These are phyloP conservation scores for Tetragnatha versicolor DNA, from an alignment of 1,140 invertebrate genomes.

Conservation along the genomic window DNA sequence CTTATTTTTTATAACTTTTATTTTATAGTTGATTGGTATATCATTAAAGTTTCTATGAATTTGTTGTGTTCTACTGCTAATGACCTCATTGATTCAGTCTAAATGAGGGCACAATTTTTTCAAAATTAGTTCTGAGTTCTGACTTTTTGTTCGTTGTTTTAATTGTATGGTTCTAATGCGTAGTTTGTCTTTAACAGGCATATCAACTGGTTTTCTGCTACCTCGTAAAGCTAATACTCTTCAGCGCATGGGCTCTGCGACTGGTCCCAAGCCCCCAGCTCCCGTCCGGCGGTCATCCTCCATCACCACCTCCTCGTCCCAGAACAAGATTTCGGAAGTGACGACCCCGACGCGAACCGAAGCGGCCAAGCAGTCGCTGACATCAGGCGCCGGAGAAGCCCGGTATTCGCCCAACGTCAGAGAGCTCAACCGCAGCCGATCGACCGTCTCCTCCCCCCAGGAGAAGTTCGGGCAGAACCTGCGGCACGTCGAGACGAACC, in stretches of 20 bases:
- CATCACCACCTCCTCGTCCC: conserved; percentile 24
- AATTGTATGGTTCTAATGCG: too few species aligned
- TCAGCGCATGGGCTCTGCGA: conserved; percentile 32
- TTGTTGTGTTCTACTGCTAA: too few species aligned
- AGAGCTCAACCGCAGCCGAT: conserved; percentile 26
- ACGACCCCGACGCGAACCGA: not conserved
- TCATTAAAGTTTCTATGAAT: too few species aligned
- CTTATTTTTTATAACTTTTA: too few species aligned
- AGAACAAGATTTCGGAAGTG: not conserved
- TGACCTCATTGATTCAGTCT: too few species aligned
- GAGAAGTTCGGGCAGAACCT: conserved; percentile 23
- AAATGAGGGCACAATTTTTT: too few species aligned
- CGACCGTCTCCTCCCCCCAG: conserved; percentile 20
- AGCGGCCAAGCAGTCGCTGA: not conserved
- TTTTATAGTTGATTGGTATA: too few species aligned
- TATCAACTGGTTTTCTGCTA: conserved; percentile 13
- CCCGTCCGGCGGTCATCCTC: conserved; percentile 43
- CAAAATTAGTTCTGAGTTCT: too few species aligned
- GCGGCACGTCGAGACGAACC: conserved; percentile 30
- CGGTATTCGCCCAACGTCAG: conserved; percentile 42
- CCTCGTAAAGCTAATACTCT: conserved; percentile 51
- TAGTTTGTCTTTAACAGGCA: conserved; percentile 22
- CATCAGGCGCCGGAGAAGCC: conserved; percentile 41
- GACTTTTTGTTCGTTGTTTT: too few species aligned
- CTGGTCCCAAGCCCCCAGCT: conserved; percentile 23